Percentiles rank a stretch among this genome's conserved stretches.
phyloP scores from a whole-genome alignment of 2,113 vertebrate species.

The Gymnarchus niloticus region DNA sequence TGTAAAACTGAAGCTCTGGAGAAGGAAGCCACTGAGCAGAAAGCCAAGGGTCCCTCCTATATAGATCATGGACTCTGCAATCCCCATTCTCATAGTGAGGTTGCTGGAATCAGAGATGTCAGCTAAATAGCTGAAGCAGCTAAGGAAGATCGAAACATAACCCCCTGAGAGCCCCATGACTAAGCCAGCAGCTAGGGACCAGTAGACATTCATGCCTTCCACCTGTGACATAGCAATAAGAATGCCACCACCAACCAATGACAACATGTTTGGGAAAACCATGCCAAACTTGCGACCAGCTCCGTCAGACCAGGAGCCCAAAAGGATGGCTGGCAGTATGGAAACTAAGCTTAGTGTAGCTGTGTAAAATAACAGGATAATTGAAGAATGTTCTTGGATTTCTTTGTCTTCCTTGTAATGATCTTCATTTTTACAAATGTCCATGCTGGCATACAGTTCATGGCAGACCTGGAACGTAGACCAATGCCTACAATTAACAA shows the following conservation, averaged over 20 bases:
- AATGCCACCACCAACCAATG: slow-evolving; percentile 38
- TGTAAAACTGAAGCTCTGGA: slow-evolving; percentile 35
- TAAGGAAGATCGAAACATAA: slow-evolving; percentile 48
- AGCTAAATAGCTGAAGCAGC: slow-evolving; percentile 53
- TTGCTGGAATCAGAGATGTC: slow-evolving; percentile 39
- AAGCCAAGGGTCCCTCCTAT: slow-evolving; percentile 50
- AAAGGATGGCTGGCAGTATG: slow-evolving; percentile 46
- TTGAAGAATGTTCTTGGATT: slow-evolving; percentile 40
- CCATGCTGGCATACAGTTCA: slow-evolving; percentile 31
- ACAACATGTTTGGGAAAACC: slow-evolving; percentile 43
- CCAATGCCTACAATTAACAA: not conserved
- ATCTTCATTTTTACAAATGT: slow-evolving; percentile 33
- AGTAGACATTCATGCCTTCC: slow-evolving; percentile 40
- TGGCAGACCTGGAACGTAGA: slow-evolving; percentile 44
- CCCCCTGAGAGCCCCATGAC: slow-evolving; percentile 47
- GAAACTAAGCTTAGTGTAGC: slow-evolving; percentile 43
- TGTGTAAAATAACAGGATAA: slow-evolving; percentile 44
- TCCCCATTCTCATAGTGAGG: slow-evolving; percentile 47
- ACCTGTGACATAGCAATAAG: slow-evolving; percentile 39
- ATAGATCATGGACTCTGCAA: slow-evolving; percentile 53
- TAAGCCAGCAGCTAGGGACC: slow-evolving; percentile 35
- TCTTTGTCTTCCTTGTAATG: slow-evolving; percentile 31
- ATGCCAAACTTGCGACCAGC: slow-evolving; percentile 47
- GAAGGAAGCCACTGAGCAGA: slow-evolving; percentile 45
- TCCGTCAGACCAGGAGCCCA: slow-evolving; percentile 55